These are phyloP conservation scores for Hucho hucho DNA, from an alignment of 2,113 vertebrate species.

Conservation along the genomic window DNA sequence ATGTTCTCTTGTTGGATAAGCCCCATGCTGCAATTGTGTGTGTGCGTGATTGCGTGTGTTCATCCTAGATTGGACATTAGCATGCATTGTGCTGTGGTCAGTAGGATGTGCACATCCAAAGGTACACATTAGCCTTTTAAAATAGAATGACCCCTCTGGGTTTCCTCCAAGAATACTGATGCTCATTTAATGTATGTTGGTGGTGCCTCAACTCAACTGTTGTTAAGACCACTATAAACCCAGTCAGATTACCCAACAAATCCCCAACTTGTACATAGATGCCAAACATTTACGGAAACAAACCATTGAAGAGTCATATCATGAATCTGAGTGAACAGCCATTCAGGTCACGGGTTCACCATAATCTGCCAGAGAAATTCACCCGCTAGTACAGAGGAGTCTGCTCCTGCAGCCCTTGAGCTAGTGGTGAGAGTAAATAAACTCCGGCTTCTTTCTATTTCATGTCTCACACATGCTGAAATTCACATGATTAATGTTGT, in stretches of 20 bases:
- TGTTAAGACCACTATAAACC: too few species aligned
- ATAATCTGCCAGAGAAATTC: conserved; percentile 1
- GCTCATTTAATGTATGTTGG: neutral
- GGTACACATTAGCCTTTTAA: conserved; percentile 36
- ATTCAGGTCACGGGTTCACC: neutral
- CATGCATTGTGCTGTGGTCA: conserved; percentile 31
- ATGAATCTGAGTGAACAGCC: neutral
- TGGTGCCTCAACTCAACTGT: neutral
- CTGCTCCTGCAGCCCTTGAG: neutral
- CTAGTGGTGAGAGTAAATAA: conserved; percentile 17
- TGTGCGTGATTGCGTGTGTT: conserved; percentile 14
- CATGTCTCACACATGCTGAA: conserved; percentile 27
- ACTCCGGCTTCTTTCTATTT: conserved; percentile 10
- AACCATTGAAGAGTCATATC: neutral
- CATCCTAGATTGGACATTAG: conserved; percentile 40
- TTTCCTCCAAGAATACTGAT: neutral
- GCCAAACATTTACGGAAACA: neutral
- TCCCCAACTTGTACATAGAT: neutral
- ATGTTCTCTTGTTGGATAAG: conserved; percentile 43
- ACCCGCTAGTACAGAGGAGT: neutral
- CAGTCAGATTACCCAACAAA: neutral
- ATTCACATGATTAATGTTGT: conserved; percentile 45
- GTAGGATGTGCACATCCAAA: conserved; percentile 23
- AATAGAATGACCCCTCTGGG: neutral
- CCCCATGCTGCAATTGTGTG: conserved; percentile 20